Percentiles rank a stretch among this genome's conserved stretches.
These are phyloP conservation scores for Cavia aperea DNA, from an alignment of 2,113 vertebrate species.

Conservation along the genomic window DNA sequence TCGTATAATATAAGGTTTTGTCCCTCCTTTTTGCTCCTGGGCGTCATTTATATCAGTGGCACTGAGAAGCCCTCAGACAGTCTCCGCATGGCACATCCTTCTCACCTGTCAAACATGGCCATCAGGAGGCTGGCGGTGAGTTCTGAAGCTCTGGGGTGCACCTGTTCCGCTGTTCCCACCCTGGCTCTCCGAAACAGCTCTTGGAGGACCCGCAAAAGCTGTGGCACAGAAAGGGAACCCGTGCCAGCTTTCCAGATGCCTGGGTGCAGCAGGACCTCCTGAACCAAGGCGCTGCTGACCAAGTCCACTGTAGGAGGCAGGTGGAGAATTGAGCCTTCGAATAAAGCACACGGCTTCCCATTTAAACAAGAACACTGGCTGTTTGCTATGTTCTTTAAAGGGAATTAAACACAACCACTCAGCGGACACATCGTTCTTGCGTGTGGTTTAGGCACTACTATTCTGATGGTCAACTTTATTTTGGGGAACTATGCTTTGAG, in stretches of 20 bases:
- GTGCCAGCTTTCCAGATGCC: neutral
- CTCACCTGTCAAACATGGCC: slow-evolving; percentile 81
- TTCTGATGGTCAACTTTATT: neutral
- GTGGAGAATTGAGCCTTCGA: slow-evolving; percentile 34
- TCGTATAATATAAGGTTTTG: neutral
- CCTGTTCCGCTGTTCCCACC: slow-evolving; percentile 68
- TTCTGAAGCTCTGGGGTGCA: slow-evolving; percentile 63
- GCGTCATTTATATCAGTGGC: neutral
- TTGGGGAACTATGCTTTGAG: neutral
- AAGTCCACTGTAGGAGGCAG: slow-evolving; percentile 76
- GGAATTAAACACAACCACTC: neutral
- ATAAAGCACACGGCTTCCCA: neutral
- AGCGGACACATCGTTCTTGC: neutral
- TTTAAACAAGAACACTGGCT: neutral
- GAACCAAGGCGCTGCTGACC: slow-evolving; percentile 73
- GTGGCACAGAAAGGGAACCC: slow-evolving; percentile 7
- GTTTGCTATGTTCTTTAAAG: neutral
- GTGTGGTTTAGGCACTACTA: neutral
- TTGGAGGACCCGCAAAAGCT: slow-evolving; percentile 71
- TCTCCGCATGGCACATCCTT: fast-evolving
- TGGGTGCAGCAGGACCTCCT: slow-evolving; percentile 57
- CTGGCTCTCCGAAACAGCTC: slow-evolving; percentile 75
- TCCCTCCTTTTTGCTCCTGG: neutral
- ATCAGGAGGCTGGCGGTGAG: slow-evolving; percentile 74
- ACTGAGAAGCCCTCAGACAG: neutral